Base-by-base conservation (phyloP, 2,797 vertebrate genomes). In the Delichon dasypus region DNA sequence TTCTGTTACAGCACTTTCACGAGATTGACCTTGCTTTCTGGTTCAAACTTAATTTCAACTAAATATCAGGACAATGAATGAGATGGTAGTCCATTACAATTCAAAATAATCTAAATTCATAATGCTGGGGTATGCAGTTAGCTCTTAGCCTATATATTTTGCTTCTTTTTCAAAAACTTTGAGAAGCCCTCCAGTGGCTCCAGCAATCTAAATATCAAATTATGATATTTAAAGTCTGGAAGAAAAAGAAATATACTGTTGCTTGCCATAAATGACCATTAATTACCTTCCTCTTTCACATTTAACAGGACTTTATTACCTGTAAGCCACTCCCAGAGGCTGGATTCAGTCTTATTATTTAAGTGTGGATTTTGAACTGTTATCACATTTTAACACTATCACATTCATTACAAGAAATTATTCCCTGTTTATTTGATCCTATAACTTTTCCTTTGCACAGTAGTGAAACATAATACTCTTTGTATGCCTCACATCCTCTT, bases 171-270 rank as follows among this genome's bases (percentile, higher is more conserved):
- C 67, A 77, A 82, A 88, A 89, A 85, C 27, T 88, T 92, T 77
- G 18, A 88, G 79, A 91, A 64, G 16, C 13, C 13, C 61, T 80
- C 48, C 11, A 55, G 64, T 91, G 53, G 72, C 11, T 73, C 70
- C 53, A 80, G 42, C 16, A 91, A 88, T 73, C 55, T 80, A 94
- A 94, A 92, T 85, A 95, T 55, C n/a, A 83, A 85, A 89, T 0
- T 0, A 77, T 77, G 61, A 89, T 68, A 89, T 93, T 88, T 91
- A 80, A 89, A 85, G 29, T 83, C 71, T 88, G 51, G 44, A 85
- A 74, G 61, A 73, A 88, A 87, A 85, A 70, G 32, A 93, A 89
- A 85, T 89, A 76, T n/a, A 66, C 27, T 82, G 64, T 29, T 79
- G 23, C 32, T 74, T 70, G 29, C 16, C 19, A 66, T 73, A 72